Evolutionary conservation across 2,888 invertebrate species (phyloP).

Genomic region (Drosophila sordidapex): DNA sequence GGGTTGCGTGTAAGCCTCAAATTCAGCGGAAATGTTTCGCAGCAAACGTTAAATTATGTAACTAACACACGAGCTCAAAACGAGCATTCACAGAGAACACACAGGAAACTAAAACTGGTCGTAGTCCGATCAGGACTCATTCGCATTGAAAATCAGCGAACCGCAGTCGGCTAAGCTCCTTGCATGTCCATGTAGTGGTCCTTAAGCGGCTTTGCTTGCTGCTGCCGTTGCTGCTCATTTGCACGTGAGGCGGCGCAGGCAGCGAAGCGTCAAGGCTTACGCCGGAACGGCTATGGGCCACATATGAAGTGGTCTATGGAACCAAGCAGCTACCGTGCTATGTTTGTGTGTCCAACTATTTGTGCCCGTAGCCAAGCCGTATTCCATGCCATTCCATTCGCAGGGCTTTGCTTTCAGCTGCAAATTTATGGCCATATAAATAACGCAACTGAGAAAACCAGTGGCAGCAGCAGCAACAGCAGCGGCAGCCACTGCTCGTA

Average conservation of each 20-base stretch:
- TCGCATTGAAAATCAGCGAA: conserved; percentile 71
- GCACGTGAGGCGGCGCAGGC: conserved; percentile 58
- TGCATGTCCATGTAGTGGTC: conserved; percentile 58
- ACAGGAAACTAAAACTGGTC: conserved; percentile 4
- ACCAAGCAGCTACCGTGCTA: not conserved
- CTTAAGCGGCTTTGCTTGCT: conserved; percentile 71
- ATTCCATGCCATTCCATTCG: conserved; percentile 40
- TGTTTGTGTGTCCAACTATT: conserved; percentile 58
- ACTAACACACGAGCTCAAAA: conserved; percentile 48
- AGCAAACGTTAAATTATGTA: conserved; percentile 76
- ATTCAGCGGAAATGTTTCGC: conserved; percentile 78
- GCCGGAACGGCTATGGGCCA: conserved; percentile 8
- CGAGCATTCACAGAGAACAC: conserved; percentile 4
- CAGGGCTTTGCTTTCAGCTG: conserved; percentile 76
- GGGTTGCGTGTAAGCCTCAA: conserved; percentile 64
- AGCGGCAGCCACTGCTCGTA: conserved; percentile 9
- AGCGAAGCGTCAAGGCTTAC: conserved; percentile 76
- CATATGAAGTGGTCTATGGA: not conserved
- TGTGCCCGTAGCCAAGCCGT: conserved; percentile 36
- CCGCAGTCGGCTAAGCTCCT: conserved; percentile 68
- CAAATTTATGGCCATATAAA: conserved; percentile 76
- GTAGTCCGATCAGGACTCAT: conserved; percentile 7
- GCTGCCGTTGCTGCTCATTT: conserved; percentile 65
- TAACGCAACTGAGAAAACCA: conserved; percentile 73
- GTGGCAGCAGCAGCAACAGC: conserved; percentile 49